Conservation (phyloP, 2,113 vertebrate genomes). For the Hippocampus guttulatus region DNA sequence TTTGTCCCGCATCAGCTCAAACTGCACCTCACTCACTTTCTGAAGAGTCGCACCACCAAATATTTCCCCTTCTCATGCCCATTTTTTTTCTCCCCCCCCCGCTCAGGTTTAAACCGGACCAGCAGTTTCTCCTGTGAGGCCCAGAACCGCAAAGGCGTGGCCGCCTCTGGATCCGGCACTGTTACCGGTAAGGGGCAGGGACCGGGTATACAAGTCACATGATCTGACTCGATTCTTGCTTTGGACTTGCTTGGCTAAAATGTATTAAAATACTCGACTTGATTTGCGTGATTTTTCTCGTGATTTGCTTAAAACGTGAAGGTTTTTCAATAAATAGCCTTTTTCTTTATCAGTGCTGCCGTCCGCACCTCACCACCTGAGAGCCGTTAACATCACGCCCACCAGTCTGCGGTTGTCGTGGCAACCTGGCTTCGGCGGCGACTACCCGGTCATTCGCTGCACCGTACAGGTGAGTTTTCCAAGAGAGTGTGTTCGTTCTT, state of each 20-base stretch:
- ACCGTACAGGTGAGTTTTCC: conserved; percentile 75
- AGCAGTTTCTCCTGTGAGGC: conserved; percentile 86
- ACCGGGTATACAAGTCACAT: background rate
- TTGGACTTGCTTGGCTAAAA: background rate
- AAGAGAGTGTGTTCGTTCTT: background rate
- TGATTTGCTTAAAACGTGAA: background rate
- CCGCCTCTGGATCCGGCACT: conserved; percentile 79
- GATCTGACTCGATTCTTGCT: background rate
- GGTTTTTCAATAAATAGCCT: background rate
- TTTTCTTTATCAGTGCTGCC: conserved; percentile 71
- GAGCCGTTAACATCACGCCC: conserved; percentile 58
- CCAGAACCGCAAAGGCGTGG: conserved; percentile 81
- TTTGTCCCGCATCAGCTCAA: background rate
- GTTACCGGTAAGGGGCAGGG: conserved; percentile 72
- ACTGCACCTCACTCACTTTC: background rate
- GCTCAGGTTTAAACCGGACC: conserved; percentile 78
- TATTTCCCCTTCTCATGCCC: conserved; percentile 16
- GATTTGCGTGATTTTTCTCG: background rate
- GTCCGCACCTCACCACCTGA: conserved; percentile 64
- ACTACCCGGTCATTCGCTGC: conserved; percentile 74
- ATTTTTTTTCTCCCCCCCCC: background rate
- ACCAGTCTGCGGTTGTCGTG: conserved; percentile 72
- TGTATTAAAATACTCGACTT: background rate
- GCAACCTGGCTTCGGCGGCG: conserved; percentile 77
- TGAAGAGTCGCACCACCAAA: background rate